Percentiles rank a stretch among this genome's conserved stretches.
These are phyloP conservation scores for Gisinianus flammeolus DNA, from an alignment of 2,888 invertebrate genomes.

Conservation along the genomic window DNA sequence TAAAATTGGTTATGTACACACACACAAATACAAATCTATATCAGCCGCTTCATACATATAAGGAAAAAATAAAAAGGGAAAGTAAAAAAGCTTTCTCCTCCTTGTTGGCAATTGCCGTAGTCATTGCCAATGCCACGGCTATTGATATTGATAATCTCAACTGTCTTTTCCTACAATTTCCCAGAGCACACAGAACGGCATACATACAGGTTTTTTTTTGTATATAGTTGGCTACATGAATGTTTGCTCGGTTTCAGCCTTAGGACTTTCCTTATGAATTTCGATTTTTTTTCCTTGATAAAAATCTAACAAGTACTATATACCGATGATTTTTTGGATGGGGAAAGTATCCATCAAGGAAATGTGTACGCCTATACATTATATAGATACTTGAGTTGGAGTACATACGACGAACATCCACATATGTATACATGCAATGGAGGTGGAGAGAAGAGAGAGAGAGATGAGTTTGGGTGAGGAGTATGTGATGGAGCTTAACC, in stretches of 20 bases:
- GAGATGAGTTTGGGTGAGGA: neutral
- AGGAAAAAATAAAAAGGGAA: neutral
- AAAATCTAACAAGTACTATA: neutral
- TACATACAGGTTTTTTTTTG: too few relatives aligned
- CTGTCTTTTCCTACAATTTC: neutral
- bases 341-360: neutral
- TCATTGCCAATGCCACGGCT: neutral
- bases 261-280: neutral
- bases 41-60: neutral
- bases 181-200: too few relatives aligned
- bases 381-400: neutral
- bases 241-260: neutral
- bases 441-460: neutral
- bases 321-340: neutral
- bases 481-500: conserved; percentile 46
- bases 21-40: neutral
- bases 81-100: neutral
- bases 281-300: neutral
- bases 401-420: neutral
- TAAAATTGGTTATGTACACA: neutral
- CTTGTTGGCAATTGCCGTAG: too few relatives aligned
- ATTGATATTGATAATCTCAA: neutral
- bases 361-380: neutral
- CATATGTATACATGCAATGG: neutral
- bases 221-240: neutral